Conservation (phyloP, 2,113 vertebrate genomes). For the Ursus arctos region DNA sequence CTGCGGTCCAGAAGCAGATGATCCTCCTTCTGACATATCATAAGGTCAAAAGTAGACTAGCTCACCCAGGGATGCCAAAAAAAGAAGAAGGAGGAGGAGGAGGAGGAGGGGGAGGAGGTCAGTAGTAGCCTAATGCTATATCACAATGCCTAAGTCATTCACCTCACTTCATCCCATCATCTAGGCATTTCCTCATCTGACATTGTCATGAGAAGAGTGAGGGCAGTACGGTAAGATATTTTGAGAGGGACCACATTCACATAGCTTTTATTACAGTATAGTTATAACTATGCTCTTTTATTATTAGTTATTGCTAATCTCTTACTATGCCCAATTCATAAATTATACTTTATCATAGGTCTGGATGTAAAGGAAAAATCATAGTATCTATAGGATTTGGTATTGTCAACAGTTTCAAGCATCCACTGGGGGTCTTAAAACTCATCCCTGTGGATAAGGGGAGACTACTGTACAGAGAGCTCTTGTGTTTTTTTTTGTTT, state of each 20-base stretch:
- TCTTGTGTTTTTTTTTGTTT: not conserved
- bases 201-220: not conserved
- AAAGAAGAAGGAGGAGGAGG: not conserved
- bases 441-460: not conserved
- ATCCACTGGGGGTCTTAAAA: not conserved
- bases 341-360: not conserved
- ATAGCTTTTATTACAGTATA: not conserved
- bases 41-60: not conserved
- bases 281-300: not conserved
- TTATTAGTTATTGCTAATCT: not conserved
- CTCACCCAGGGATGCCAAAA: not conserved
- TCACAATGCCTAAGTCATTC: not conserved
- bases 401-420: not conserved
- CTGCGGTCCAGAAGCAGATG: not conserved
- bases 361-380: not conserved
- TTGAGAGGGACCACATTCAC: not conserved
- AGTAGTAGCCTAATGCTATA: not conserved
- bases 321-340: not conserved
- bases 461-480: not conserved
- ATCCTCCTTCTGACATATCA: not conserved
- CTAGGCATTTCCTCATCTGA: not conserved
- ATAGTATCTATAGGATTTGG: not conserved
- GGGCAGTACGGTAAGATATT: not conserved
- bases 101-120: not conserved
- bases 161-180: not conserved